Percentiles rank a stretch among this genome's conserved stretches.
Conservation (phyloP, 2,797 vertebrate genomes). For the Clarias pachynema region DNA sequence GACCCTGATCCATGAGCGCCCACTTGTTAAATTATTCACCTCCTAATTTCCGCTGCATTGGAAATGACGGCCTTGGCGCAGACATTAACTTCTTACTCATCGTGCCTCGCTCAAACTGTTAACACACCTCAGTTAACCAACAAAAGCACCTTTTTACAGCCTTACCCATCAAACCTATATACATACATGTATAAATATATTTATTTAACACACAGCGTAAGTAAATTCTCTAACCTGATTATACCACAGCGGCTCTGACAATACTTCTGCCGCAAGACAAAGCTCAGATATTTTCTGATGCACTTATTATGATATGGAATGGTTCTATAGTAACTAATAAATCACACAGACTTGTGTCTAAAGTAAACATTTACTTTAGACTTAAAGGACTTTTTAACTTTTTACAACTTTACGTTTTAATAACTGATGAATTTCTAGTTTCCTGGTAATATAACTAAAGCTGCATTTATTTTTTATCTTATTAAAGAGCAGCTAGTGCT, state of each 20-base stretch:
- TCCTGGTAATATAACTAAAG: no score
- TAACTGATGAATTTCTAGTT: no score
- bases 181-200: background rate
- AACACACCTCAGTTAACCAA: background rate
- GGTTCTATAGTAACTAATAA: background rate
- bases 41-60: conserved; percentile 86
- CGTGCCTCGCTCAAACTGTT: background rate
- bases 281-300: background rate
- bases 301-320: background rate
- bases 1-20: conserved; percentile 82
- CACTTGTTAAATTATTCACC: conserved; percentile 92
- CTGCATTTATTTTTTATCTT: no score
- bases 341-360: background rate
- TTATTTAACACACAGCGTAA: background rate
- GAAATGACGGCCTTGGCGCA: conserved; percentile 68
- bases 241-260: background rate
- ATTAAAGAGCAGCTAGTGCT: no score
- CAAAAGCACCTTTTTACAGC: background rate
- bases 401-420: no score
- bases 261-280: background rate
- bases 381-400: background rate
- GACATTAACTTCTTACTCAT: conserved; percentile 7
- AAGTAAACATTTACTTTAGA: background rate
- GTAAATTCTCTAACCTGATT: background rate
- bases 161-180: background rate